Percentiles rank a stretch among this genome's conserved stretches.
These are phyloP conservation scores for Vipera latastei DNA, from an alignment of 2,797 vertebrate species.

Conservation along the genomic window DNA sequence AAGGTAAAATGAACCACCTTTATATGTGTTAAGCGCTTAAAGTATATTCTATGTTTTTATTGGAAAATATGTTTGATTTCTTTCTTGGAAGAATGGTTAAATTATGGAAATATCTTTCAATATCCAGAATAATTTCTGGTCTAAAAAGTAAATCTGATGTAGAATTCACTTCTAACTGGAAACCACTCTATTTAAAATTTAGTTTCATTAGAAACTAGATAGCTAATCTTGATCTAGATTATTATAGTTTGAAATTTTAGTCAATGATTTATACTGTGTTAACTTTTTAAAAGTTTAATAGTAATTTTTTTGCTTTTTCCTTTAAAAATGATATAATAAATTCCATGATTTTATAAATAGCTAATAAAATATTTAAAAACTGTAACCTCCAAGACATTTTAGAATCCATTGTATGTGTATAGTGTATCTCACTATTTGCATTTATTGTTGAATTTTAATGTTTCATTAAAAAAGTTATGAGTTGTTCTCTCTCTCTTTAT, in stretches of 20 bases:
- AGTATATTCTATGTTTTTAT: not conserved
- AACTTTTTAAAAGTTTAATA: not conserved
- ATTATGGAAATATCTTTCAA: not conserved
- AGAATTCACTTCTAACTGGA: not conserved
- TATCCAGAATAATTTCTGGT: not conserved
- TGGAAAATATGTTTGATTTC: not conserved
- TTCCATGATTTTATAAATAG: not conserved
- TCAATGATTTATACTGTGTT: not conserved
- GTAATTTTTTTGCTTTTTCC: not conserved
- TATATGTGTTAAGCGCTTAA: not conserved
- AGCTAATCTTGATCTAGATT: not conserved
- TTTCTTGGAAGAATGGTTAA: not conserved
- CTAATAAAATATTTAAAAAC: not conserved
- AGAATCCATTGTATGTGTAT: not conserved
- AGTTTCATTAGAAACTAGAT: not conserved
- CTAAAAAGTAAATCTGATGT: not conserved
- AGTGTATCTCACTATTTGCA: not conserved
- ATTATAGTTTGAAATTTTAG: not conserved
- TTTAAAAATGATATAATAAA: not conserved
- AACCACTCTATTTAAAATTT: not conserved
- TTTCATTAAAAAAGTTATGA: not conserved
- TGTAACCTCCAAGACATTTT: not conserved
- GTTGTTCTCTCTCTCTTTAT: not conserved
- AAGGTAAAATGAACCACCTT: not conserved
- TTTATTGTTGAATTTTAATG: not conserved